phyloP scores from a whole-genome alignment of 2,113 vertebrate genomes.

The Pseudorectes ferrugineus region DNA sequence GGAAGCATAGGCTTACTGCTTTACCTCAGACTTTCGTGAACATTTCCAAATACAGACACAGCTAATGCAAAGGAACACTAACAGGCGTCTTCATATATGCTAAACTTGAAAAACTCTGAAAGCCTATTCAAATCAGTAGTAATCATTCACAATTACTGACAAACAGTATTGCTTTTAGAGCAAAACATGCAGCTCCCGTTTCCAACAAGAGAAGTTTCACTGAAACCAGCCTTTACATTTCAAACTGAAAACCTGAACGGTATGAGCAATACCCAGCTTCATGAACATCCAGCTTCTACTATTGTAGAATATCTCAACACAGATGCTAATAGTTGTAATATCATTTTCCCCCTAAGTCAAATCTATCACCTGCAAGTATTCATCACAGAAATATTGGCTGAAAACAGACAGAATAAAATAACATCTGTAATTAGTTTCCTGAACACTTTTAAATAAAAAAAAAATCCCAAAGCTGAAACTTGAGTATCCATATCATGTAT shows the following conservation, averaged over 20 bases:
- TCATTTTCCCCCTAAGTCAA: background rate
- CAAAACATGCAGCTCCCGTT: background rate
- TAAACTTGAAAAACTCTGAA: background rate
- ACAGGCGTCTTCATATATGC: accelerated
- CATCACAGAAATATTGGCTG: background rate
- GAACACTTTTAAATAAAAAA: background rate
- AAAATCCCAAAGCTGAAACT: background rate
- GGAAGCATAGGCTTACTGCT: background rate
- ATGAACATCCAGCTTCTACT: background rate
- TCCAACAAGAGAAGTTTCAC: background rate
- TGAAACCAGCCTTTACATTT: background rate
- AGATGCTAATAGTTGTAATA: background rate
- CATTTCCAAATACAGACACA: background rate
- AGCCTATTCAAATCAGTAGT: background rate
- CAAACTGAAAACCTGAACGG: background rate
- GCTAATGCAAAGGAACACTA: background rate
- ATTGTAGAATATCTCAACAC: background rate
- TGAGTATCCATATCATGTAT: background rate
- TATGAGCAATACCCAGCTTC: background rate
- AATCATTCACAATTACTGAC: background rate
- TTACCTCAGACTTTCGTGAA: background rate
- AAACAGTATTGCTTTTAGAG: background rate
- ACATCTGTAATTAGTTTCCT: background rate
- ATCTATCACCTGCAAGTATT: background rate
- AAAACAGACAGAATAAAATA: background rate